Conservation (phyloP, 2,888 invertebrate species). For the Acanthosepion pharaonis region DNA sequence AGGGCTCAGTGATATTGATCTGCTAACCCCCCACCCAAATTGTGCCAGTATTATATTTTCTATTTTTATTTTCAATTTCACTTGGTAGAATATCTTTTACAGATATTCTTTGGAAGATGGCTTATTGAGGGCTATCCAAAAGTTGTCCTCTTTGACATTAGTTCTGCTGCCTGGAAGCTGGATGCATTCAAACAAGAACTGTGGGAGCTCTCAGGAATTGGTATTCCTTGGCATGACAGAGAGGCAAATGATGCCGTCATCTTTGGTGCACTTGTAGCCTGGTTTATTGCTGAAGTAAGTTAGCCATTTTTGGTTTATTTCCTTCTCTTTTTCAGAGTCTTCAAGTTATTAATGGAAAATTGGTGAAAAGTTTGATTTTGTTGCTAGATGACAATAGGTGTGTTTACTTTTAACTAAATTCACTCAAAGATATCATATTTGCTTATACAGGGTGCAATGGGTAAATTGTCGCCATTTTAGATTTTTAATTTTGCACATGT, state of each 20-base stretch:
- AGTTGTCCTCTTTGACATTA: slow-evolving; percentile 96
- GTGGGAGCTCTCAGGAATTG: slow-evolving; percentile 88
- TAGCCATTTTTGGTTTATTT: neutral
- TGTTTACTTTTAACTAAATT: neutral
- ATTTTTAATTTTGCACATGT: too few relatives aligned
- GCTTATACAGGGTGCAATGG: too few relatives aligned
- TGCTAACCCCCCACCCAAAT: too few relatives aligned
- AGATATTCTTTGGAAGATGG: slow-evolving; percentile 97
- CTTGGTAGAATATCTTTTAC: slow-evolving; percentile 47
- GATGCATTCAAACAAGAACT: slow-evolving; percentile 95
- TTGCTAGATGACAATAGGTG: neutral
- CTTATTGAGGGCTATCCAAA: slow-evolving; percentile 99
- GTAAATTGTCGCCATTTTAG: too few relatives aligned
- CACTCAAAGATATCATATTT: too few relatives aligned
- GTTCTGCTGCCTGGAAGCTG: slow-evolving; percentile 95
- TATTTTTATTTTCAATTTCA: neutral
- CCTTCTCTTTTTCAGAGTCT: neutral
- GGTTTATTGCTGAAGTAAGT: slow-evolving; percentile 88
- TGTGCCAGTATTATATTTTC: too few relatives aligned
- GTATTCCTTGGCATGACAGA: slow-evolving; percentile 93
- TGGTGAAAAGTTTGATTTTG: neutral
- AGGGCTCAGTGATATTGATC: too few relatives aligned
- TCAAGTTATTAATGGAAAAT: neutral
- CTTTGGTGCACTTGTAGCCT: slow-evolving; percentile 94
- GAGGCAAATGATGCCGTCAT: slow-evolving; percentile 98